Percentiles rank a stretch among this genome's conserved stretches.
These are phyloP conservation scores for Cepphus grylle DNA, from an alignment of 2,113 vertebrate species.

Conservation along the genomic window DNA sequence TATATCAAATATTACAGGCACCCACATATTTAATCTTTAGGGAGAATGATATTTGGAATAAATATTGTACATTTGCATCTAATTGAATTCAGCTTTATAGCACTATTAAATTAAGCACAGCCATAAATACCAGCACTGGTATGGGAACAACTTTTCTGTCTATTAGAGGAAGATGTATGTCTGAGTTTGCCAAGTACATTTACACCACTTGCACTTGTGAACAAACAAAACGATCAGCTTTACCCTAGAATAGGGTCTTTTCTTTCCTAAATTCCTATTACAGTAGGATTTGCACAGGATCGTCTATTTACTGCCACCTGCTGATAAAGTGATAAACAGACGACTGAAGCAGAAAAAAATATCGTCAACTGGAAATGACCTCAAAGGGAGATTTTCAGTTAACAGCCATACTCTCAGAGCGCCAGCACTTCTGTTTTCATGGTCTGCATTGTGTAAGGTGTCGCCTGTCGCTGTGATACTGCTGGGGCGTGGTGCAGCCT, in stretches of 20 bases:
- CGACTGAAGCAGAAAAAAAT: background rate
- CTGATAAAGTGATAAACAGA: slow-evolving; percentile 1
- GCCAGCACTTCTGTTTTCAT: background rate
- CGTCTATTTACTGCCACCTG: slow-evolving; percentile 62
- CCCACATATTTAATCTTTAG: background rate
- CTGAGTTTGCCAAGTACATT: background rate
- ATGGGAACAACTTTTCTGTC: background rate
- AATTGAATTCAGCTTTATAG: background rate
- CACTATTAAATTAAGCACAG: background rate
- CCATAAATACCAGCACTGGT: background rate
- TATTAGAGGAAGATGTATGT: background rate
- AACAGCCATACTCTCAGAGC: background rate
- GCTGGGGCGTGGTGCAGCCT: background rate
- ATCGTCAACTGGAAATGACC: background rate
- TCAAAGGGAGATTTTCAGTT: background rate
- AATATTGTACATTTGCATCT: background rate
- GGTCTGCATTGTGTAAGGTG: background rate
- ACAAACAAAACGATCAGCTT: background rate
- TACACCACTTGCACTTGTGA: background rate
- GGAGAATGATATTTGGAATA: background rate
- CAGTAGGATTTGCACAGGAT: background rate
- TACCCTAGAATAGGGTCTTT: background rate
- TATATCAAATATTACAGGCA: background rate
- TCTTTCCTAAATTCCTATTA: background rate
- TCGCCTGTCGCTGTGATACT: background rate